These are phyloP conservation scores for Olivierus martensii DNA, from an alignment of 1,140 invertebrate species.

Conservation along the genomic window DNA sequence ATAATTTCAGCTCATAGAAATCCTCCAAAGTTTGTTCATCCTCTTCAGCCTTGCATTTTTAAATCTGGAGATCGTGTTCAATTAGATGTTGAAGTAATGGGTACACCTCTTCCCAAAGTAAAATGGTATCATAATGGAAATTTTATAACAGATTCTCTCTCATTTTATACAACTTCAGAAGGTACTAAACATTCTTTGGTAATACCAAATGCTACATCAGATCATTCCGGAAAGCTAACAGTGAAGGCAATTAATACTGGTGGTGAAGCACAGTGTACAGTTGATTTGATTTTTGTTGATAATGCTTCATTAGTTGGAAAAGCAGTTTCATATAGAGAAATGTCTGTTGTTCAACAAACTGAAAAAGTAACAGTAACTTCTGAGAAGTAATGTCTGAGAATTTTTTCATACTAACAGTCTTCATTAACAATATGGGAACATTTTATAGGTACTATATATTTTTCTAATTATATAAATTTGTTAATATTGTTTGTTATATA, in stretches of 20 bases:
- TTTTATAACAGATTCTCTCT: constrained; percentile 29
- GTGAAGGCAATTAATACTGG: constrained; percentile 53
- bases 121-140: constrained; percentile 61
- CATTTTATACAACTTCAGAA: constrained; percentile 39
- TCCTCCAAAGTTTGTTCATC: constrained; percentile 61
- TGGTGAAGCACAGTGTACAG: constrained; percentile 60
- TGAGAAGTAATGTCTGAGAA: too few species aligned
- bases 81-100: constrained; percentile 67
- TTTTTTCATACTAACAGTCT: too few species aligned
- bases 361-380: constrained; percentile 1
- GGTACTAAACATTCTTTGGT: constrained; percentile 53
- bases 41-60: constrained; percentile 58
- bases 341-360: constrained; percentile 6
- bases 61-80: constrained; percentile 53
- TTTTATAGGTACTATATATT: too few species aligned
- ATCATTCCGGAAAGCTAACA: constrained; percentile 54
- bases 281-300: constrained; percentile 55
- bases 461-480: too few species aligned
- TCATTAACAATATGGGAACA: too few species aligned
- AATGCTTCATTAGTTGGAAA: constrained; percentile 27
- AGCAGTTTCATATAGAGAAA: constrained; percentile 4
- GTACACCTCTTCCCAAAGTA: constrained; percentile 61
- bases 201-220: constrained; percentile 48
- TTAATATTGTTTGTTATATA: too few species aligned
- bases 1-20: too few species aligned